phyloP scores from a whole-genome alignment of 1,140 invertebrate genomes.

The Ganaspis sp. region DNA sequence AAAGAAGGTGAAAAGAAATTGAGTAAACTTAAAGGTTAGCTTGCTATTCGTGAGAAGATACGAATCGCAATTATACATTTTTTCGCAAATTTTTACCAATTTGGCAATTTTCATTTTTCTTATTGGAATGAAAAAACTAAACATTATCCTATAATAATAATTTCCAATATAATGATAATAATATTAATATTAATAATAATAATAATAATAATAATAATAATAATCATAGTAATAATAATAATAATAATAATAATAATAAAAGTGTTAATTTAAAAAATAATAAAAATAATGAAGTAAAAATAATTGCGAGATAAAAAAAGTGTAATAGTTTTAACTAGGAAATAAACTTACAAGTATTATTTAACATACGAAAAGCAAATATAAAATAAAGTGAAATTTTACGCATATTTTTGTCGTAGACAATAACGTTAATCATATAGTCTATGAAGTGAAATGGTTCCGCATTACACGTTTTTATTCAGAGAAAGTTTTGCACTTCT shows the following conservation, averaged over 20 bases:
- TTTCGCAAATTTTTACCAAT: background rate
- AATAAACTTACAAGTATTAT: background rate
- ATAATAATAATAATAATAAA: too few species aligned
- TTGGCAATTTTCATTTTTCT: background rate
- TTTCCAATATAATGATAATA: too few species aligned
- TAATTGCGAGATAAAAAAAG: too few species aligned
- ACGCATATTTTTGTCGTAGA: background rate
- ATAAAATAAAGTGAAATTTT: slow-evolving; percentile 5
- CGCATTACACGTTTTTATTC: background rate
- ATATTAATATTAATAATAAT: too few species aligned
- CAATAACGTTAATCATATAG: background rate
- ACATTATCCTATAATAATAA: too few species aligned
- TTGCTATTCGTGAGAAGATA: background rate
- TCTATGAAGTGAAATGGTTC: slow-evolving; percentile 1
- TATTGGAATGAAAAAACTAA: too few species aligned
- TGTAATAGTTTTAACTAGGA: background rate
- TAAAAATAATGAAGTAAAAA: too few species aligned
- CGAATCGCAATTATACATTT: background rate
- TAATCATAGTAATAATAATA: too few species aligned
- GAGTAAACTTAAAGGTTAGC: background rate
- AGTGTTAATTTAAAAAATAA: too few species aligned
- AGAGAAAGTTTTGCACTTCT: slow-evolving; percentile 4
- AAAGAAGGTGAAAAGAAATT: background rate
- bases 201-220: too few species aligned
- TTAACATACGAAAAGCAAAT: background rate